phyloP scores from a whole-genome alignment of 2,888 invertebrate species.

The Iselma pallidipennis region DNA sequence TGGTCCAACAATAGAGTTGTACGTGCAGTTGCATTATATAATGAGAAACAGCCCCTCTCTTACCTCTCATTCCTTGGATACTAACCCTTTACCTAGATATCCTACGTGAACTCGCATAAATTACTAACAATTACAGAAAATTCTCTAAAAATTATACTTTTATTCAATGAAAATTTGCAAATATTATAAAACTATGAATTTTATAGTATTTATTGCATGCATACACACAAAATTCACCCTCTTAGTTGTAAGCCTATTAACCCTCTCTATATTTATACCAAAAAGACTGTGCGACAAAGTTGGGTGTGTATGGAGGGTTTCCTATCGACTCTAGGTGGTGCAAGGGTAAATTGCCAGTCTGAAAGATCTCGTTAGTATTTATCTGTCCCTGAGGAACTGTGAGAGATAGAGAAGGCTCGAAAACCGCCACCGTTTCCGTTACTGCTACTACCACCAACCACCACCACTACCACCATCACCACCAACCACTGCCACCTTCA shows the following conservation, averaged over 20 bases:
- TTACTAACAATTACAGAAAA: constrained; percentile 41
- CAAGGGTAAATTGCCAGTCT: constrained; percentile 53
- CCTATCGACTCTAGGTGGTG: constrained; percentile 21
- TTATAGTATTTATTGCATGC: too few relatives aligned
- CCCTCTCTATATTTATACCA: constrained; percentile 23
- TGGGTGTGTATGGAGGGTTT: constrained; percentile 6
- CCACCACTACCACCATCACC: constrained; percentile 29
- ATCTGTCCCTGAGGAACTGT: constrained; percentile 52
- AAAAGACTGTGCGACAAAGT: constrained; percentile 12
- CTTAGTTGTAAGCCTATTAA: constrained; percentile 19
- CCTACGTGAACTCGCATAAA: constrained; percentile 50
- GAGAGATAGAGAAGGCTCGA: constrained; percentile 45
- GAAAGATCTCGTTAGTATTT: constrained; percentile 57
- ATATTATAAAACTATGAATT: too few relatives aligned
- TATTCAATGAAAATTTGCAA: too few relatives aligned
- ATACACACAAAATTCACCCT: too few relatives aligned
- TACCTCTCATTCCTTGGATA: constrained; percentile 23
- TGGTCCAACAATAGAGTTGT: constrained; percentile 50
- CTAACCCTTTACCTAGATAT: constrained; percentile 31
- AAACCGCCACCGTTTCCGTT: constrained; percentile 37
- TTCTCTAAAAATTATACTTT: too few relatives aligned
- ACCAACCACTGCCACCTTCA: constrained; percentile 23
- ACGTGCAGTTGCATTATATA: constrained; percentile 52
- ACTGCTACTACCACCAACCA: constrained; percentile 21
- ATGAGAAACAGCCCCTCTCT: constrained; percentile 40